phyloP scores from a whole-genome alignment of 1,140 invertebrate genomes.

The Apis florea region DNA sequence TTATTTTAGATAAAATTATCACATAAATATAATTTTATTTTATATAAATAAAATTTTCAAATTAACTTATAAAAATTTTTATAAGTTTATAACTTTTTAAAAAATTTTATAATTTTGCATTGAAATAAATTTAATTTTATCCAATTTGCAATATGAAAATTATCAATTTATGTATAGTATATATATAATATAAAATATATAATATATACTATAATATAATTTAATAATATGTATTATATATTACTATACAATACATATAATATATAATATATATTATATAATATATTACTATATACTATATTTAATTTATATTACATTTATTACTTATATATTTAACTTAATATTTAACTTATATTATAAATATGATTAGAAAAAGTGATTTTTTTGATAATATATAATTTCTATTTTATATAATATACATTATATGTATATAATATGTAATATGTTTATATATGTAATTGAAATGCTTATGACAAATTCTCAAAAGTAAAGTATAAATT shows the following conservation, averaged over 20 bases:
- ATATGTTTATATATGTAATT: not conserved
- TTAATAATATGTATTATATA: no score
- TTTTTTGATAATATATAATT: not conserved
- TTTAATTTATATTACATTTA: no score
- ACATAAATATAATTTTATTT: not conserved
- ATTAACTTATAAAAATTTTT: not conserved
- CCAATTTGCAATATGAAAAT: not conserved
- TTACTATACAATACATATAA: no score
- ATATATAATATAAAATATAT: no score
- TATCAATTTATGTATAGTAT: conserved; percentile 10
- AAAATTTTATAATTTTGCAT: not conserved
- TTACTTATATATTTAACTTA: no score
- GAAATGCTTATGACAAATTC: not conserved
- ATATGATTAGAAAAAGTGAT: conserved; percentile 12
- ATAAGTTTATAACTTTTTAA: not conserved
- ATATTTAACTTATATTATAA: conserved; percentile 5
- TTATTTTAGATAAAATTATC: not conserved
- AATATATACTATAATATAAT: no score
- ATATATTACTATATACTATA: no score
- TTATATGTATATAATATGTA: not conserved
- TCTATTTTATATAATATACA: not conserved
- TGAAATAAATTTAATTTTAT: not conserved
- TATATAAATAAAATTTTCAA: not conserved
- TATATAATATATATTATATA: no score
- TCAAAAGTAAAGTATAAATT: not conserved